Base-by-base conservation (phyloP, 2,888 invertebrate genomes). In the Lasioglossum calceatum region DNA sequence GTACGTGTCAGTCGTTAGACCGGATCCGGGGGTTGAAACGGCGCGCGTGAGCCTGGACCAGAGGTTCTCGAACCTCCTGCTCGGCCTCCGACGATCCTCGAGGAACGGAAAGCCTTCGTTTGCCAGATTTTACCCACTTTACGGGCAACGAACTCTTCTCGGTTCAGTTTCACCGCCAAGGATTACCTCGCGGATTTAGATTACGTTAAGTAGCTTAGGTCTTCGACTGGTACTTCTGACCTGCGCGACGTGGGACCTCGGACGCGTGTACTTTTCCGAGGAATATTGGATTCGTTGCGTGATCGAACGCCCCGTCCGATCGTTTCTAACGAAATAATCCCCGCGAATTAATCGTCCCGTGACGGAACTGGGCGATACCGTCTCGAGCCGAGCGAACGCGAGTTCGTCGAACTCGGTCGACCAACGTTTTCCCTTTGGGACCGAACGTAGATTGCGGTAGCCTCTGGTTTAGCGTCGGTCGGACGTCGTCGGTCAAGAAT, bases 151-250 rank as follows among this genome's bases (percentile, higher is more conserved):
- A 91, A 91, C 91, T 91, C 91, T 80, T 67, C 76, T 72, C 87
- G 32, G 44, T 75, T 84, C 86, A 86, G 91, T 92, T 92, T 91
- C 90, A 82, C 90, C 90, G 85, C 86, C 85, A 88, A 73, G 92
- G 91, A 93, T 92, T 91, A 91, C 89, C 83, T 88, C 86, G 74
- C 77, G 92, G 92, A 92, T 92, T 92, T 89, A 90, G 90, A 89
- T 91, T 88, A 82, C 88, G 88, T 50, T 92, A 91, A 93, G 92
- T 90, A 75, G 92, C 92, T 92, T 92, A 91, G 79, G 76, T 88
- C 88, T 91, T 85, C 81, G 75, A 82, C 79, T 78, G 79, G 72
- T 73, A 47, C 73, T 75, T 27, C 27, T 58, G 23, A 3, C 64
- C 19, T 14, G 14, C n/a, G 19, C 67, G 32, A 2, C 42, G 5